Conservation (phyloP, 2,888 invertebrate genomes). For the Drepana falcataria region DNA sequence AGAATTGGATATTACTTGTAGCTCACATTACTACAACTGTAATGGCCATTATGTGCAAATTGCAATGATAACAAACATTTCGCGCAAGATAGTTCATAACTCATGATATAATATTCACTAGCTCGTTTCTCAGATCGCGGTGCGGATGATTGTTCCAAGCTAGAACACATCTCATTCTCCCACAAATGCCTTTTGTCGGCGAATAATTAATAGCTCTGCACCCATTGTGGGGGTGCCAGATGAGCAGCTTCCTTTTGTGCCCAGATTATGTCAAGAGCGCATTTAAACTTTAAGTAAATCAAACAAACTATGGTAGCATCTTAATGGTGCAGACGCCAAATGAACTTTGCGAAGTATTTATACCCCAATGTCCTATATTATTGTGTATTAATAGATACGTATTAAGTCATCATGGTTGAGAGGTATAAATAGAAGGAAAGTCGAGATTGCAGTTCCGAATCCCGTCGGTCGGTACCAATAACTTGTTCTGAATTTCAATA, state of each 20-base stretch:
- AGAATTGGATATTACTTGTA: not conserved
- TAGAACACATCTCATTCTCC: constrained; percentile 35
- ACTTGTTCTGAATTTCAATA: no score
- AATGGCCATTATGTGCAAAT: not conserved
- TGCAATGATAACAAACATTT: constrained; percentile 18
- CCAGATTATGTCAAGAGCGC: constrained; percentile 32
- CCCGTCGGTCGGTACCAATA: no score
- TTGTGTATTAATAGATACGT: no score
- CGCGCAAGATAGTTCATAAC: constrained; percentile 26
- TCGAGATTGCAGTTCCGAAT: no score
- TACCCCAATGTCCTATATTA: no score
- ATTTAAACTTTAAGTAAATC: constrained; percentile 33
- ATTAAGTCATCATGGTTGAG: no score
- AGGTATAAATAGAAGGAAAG: no score
- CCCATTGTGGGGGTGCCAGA: constrained; percentile 42
- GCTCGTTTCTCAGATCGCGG: constrained; percentile 17
- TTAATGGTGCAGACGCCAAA: constrained; percentile 23
- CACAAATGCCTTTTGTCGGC: constrained; percentile 46
- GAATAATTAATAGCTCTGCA: constrained; percentile 55
- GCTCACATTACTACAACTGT: not conserved
- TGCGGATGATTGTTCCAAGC: constrained; percentile 35
- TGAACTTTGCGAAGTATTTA: constrained; percentile 8
- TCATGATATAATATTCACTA: constrained; percentile 28
- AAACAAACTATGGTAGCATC: constrained; percentile 31
- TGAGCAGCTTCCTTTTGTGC: constrained; percentile 44